phyloP scores from a whole-genome alignment of 1,140 invertebrate genomes.

The Pogonognathellus flavescens region DNA sequence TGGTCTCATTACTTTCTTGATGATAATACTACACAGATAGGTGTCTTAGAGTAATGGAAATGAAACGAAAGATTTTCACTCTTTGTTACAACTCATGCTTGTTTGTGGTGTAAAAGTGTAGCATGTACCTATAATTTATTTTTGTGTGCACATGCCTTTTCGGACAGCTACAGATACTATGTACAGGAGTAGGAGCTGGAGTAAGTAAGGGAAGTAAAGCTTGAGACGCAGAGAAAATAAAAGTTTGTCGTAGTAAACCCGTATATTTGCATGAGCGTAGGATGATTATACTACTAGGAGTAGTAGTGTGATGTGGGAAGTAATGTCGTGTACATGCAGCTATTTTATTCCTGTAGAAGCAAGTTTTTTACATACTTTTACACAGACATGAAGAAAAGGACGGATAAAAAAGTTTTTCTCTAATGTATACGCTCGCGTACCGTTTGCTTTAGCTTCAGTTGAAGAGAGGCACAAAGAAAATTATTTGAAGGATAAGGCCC shows the following conservation, averaged over 20 bases:
- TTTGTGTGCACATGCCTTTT: too few species aligned
- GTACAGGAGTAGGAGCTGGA: background rate
- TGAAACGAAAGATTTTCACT: too few species aligned
- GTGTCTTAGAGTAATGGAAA: background rate
- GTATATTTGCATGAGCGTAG: background rate
- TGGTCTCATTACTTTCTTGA: conserved; percentile 3
- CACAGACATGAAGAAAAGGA: conserved; percentile 25
- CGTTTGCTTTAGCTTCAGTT: conserved; percentile 28
- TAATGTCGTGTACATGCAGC: conserved; percentile 42
- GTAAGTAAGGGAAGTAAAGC: background rate
- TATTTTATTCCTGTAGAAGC: conserved; percentile 36
- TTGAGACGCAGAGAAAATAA: conserved; percentile 15
- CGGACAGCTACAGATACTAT: background rate
- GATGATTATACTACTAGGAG: background rate
- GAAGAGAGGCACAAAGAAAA: conserved; percentile 39
- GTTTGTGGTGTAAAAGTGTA: too few species aligned
- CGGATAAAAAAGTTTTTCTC: conserved; percentile 33
- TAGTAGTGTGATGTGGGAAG: conserved; percentile 38
- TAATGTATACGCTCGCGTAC: conserved; percentile 6
- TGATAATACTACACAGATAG: background rate
- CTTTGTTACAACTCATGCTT: too few species aligned
- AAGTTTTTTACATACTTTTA: conserved; percentile 49
- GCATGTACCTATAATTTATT: too few species aligned
- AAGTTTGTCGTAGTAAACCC: conserved; percentile 26
- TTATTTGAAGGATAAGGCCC: conserved; percentile 45